A percentile compares a stretch with the other conserved stretches of the same genome.
Evolutionary conservation across 2,797 vertebrate genomes (phyloP).

Genomic region (Sparus aurata): DNA sequence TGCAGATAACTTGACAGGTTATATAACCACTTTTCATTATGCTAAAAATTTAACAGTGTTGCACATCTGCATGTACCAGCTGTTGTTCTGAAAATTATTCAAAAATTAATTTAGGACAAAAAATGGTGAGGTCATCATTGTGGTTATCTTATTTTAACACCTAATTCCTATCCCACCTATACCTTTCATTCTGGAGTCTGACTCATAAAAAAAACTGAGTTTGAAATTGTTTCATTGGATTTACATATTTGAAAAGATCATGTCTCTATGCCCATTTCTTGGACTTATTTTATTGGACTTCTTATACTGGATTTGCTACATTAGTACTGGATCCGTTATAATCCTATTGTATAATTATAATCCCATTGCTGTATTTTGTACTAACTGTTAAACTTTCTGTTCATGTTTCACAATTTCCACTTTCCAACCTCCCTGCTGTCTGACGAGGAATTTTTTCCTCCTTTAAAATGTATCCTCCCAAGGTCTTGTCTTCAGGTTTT

Average conservation of each 20-base stretch:
- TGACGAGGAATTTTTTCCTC: not conserved
- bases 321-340: constrained; percentile 41
- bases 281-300: constrained; percentile 22
- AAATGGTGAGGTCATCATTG: constrained; percentile 1
- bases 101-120: constrained; percentile 21
- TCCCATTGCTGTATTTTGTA: constrained; percentile 40
- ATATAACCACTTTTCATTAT: constrained; percentile 33
- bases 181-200: not conserved
- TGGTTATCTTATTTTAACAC: constrained; percentile 2
- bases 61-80: constrained; percentile 38
- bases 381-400: constrained; percentile 35
- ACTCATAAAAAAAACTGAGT: constrained; percentile 11
- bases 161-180: not conserved
- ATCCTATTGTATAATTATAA: constrained; percentile 52
- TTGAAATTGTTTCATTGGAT: constrained; percentile 16
- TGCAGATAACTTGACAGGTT: constrained; percentile 34
- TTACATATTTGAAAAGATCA: constrained; percentile 35
- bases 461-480: not conserved
- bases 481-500: not conserved
- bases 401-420: constrained; percentile 21
- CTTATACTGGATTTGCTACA: constrained; percentile 34
- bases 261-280: constrained; percentile 9
- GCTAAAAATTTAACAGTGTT: constrained; percentile 42
- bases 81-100: constrained; percentile 38
- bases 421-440: constrained; percentile 18